Evolutionary conservation across 1,140 invertebrate species (phyloP), one percentile per base, ranked within the genome.

Genomic region (Brachionus calyciflorus): DNA sequence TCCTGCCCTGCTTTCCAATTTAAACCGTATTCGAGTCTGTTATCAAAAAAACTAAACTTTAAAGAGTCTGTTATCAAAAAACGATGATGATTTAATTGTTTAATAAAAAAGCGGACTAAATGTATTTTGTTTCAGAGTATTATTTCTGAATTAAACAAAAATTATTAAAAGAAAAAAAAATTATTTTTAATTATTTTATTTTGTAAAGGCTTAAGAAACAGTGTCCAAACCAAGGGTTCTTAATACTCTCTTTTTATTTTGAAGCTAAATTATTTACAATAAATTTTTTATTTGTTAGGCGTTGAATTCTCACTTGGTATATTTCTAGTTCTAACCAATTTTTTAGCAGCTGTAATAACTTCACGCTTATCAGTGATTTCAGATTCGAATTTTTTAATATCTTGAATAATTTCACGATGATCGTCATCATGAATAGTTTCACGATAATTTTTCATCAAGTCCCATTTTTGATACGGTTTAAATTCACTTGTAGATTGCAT

Each of bases 371-470:
- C n/a, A 6, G 37, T 30, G 14, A 57, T 19, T 55, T 76, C 73
- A 21, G 41, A 28, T 76, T 76, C 49, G 26, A 55, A 41, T 57
- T 60, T 76, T 14, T 76, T 55, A 41, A 76, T 76, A 57, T 77
- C 76, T 63, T 77, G n/a, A 48, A 48, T 19, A 30, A 77, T 77
- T 28, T 77, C 57, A 9, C 14, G 21, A 26, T 46, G 55, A 63
- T 77, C 76, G 48, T 63, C 41, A 49, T 77, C 76, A 40, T 60
- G 76, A 30, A 77, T 48, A 21, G 40, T n/a, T 41, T 46, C 51
- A 28, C 76, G 41, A 24, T 77, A 77, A 19, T 48, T 55, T 48
- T 60, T 77, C 76, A 77, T 77, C 33, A 77, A 37, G 19, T 77
- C 76, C 53, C 53, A 77, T 77, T 77, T 55, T 63, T 60, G 21